Percentiles rank a stretch among this genome's conserved stretches.
phyloP scores from a whole-genome alignment of 2,797 vertebrate species.

The Ceryle rudis region DNA sequence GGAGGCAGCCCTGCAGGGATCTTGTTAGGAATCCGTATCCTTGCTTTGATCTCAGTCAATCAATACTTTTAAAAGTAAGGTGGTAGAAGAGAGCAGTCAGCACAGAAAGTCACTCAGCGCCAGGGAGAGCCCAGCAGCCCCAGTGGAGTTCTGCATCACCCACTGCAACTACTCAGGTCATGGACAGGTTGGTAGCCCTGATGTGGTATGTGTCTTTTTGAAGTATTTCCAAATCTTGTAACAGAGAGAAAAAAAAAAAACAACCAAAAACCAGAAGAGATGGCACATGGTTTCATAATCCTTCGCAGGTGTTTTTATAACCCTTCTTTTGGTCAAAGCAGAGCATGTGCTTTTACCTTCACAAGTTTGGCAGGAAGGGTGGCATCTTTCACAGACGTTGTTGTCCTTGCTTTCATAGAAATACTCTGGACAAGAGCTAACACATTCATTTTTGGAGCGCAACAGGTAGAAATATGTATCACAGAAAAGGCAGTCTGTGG shows the following conservation, averaged over 20 bases:
- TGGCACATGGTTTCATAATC: neutral
- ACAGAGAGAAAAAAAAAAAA: no score
- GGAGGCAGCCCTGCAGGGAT: neutral
- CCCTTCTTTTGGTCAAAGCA: neutral
- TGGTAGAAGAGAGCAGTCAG: neutral
- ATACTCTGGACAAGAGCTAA: conserved; percentile 83
- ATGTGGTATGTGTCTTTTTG: neutral
- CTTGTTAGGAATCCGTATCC: neutral
- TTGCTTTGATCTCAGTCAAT: neutral
- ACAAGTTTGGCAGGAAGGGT: conserved; percentile 87
- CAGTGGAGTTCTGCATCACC: neutral
- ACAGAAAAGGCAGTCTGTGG: conserved; percentile 86
- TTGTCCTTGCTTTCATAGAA: conserved; percentile 78
- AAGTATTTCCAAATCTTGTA: no score
- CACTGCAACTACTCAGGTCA: neutral
- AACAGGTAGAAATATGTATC: conserved; percentile 82
- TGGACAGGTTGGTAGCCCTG: neutral
- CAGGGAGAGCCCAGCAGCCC: neutral
- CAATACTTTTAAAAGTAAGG: neutral
- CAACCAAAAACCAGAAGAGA: neutral
- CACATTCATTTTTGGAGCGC: conserved; percentile 81
- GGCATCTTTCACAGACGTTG: conserved; percentile 86
- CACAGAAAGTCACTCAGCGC: neutral
- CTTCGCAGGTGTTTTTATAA: neutral
- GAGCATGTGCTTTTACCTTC: conserved; percentile 77